Evolutionary conservation across 2,888 invertebrate species (phyloP), one percentile per base, ranked within the genome.

Genomic region (Resseliella maxima): DNA sequence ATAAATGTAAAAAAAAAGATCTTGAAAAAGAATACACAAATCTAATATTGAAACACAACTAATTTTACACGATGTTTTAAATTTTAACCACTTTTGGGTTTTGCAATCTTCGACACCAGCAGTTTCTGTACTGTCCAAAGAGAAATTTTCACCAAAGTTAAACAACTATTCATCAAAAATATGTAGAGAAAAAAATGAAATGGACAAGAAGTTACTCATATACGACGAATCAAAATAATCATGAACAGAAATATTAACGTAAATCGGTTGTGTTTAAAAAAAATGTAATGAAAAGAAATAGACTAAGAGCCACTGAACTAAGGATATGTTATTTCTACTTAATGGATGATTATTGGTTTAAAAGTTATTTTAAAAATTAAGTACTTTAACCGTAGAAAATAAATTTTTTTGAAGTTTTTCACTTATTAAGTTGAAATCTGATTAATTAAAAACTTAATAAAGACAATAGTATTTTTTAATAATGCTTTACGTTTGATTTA

Each of bases 211-310:
- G 15, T 35, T 72, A 72, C 6, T 72, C 72, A 72, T 24, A 59
- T 59, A 59, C 59, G 59, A 59, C 24, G 59, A 59, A 72, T 72
- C 72, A 72, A 72, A 72, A 72, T 72, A 72, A 72, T 72, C 72
- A 72, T 72, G 31, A 72, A 72, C 72, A 72, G 31, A 72, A 72
- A 72, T 72, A 72, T 72, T 72, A 72, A 72, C 72, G 72, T 72
- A 72, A 31, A 72, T 72, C 15, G 72, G 72, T 72, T 72, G 72
- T 72, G 72, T 72, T 59, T n/a, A 72, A 72, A 72, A 35, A 31
- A 72, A 72, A 72, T 59, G 59, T 50, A 12, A 15, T 50, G 27
- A 59, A 59, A 59, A 15, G 15, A 72, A 72, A 72, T 12, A n/a
- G n/a, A n/a, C n/a, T n/a, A n/a, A n/a, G n/a, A n/a, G n/a, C n/a